phyloP scores from a whole-genome alignment of 2,888 invertebrate genomes.

The Hydrotaea cyrtoneurina region DNA sequence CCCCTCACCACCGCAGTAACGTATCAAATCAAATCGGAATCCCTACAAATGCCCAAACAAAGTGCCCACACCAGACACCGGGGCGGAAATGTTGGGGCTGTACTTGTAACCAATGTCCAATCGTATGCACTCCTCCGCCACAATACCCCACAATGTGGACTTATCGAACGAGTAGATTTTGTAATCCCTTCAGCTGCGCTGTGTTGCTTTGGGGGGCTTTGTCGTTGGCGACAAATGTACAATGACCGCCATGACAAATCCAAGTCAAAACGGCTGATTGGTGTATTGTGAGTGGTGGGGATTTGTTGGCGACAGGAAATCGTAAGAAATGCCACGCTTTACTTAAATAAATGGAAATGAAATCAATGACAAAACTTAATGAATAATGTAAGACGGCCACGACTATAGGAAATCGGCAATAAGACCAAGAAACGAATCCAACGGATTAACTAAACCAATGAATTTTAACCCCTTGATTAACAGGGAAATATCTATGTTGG shows the following conservation, averaged over 20 bases:
- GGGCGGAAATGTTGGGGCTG: background rate
- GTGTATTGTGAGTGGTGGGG: background rate
- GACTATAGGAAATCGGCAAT: conserved; percentile 19
- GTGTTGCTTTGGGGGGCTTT: background rate
- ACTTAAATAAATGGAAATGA: conserved; percentile 29
- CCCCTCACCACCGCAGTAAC: background rate
- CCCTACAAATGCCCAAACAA: conserved; percentile 54
- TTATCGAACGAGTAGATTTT: conserved; percentile 36
- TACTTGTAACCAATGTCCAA: background rate
- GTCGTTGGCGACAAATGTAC: conserved; percentile 36
- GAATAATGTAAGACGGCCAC: conserved; percentile 31
- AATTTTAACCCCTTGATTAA: conserved; percentile 55
- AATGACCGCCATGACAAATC: conserved; percentile 75
- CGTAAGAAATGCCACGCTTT: conserved; percentile 59
- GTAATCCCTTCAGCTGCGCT: background rate
- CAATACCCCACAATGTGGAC: conserved; percentile 45
- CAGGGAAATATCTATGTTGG: background rate
- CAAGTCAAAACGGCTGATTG: conserved; percentile 72
- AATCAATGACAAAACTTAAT: conserved; percentile 59
- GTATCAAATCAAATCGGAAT: conserved; percentile 63
- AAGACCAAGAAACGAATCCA: background rate
- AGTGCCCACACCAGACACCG: conserved; percentile 10
- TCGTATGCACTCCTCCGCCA: conserved; percentile 3
- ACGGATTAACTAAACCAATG: conserved; percentile 54
- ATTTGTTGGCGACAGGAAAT: conserved; percentile 48